phyloP scores from a whole-genome alignment of 2,113 vertebrate species.

The Odobenus rosmarus region DNA sequence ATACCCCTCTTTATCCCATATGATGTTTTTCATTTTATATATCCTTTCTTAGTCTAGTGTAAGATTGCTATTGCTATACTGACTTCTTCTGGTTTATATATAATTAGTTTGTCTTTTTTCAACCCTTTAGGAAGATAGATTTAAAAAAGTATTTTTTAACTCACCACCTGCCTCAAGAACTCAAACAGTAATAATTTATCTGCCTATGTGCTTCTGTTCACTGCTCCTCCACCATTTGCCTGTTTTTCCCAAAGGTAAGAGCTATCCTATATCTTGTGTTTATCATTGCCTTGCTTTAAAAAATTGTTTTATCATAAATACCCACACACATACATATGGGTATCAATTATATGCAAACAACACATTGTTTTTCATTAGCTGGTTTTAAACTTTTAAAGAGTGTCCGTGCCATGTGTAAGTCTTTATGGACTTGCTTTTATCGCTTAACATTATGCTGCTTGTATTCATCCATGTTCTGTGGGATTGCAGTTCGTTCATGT shows the following conservation, averaged over 20 bases:
- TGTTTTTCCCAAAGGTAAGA: background rate
- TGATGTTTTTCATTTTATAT: background rate
- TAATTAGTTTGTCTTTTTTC: background rate
- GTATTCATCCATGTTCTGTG: background rate
- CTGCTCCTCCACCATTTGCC: background rate
- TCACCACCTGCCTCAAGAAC: background rate
- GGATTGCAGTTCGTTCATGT: background rate
- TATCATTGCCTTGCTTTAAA: slow-evolving; percentile 9
- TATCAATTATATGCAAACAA: background rate
- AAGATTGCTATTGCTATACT: background rate
- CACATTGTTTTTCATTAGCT: background rate
- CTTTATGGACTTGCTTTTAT: background rate
- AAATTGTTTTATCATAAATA: background rate
- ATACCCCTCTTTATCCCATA: background rate
- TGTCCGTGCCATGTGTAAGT: background rate
- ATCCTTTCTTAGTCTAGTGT: background rate
- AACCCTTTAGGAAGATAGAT: background rate
- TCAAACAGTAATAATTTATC: background rate
- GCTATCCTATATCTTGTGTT: background rate
- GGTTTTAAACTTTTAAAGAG: slow-evolving; percentile 36
- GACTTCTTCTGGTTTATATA: background rate
- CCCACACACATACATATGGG: too few species aligned
- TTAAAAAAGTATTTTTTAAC: background rate
- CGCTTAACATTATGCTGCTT: background rate
- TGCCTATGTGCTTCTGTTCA: background rate